Percentiles rank a stretch among this genome's conserved stretches.
These are phyloP conservation scores for Larimichthys polyactis DNA, from an alignment of 2,113 vertebrate species.

Conservation along the genomic window DNA sequence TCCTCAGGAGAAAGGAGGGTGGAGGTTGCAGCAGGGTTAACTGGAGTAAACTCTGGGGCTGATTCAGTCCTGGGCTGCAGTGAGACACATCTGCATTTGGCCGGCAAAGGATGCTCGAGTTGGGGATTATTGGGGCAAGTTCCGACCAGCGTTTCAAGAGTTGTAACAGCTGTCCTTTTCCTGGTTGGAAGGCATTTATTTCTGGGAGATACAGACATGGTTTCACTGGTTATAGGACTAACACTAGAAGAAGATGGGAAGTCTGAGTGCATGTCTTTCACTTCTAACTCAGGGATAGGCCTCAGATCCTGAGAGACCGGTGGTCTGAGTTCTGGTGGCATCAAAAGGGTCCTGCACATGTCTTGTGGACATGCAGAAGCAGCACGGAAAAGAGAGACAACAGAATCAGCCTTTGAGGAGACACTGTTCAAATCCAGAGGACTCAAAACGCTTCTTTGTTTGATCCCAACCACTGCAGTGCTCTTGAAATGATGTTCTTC, in stretches of 20 bases:
- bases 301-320: not conserved
- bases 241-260: not conserved
- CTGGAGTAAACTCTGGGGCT: not conserved
- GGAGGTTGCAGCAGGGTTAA: not conserved
- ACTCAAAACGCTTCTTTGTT: not conserved
- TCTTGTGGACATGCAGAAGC: not conserved
- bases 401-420: not conserved
- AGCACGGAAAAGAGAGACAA: not conserved
- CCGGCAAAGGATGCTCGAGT: not conserved
- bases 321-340: not conserved
- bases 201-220: not conserved
- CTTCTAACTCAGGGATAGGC: not conserved
- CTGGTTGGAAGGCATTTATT: not conserved
- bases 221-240: not conserved
- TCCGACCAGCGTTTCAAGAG: not conserved
- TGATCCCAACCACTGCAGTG: not conserved
- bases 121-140: not conserved
- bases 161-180: constrained; percentile 22
- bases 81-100: not conserved
- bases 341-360: not conserved
- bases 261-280: not conserved
- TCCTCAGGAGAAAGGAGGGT: too few relatives aligned
- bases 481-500: not conserved
- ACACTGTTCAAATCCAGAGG: not conserved
- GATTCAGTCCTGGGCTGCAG: not conserved